Conservation (phyloP, 2,888 invertebrate genomes). For the Drosophila macrospina region DNA sequence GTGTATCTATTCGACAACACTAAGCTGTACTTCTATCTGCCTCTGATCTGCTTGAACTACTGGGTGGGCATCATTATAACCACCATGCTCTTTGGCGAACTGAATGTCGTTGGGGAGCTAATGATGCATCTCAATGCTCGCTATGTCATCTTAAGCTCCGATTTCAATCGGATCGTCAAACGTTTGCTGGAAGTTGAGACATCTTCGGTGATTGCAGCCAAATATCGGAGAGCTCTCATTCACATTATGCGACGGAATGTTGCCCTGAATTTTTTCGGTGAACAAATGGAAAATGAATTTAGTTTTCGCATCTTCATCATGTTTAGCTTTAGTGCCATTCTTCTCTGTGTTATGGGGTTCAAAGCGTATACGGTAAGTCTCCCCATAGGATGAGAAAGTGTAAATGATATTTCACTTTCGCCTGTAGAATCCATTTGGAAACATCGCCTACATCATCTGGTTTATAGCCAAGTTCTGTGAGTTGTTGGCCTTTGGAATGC, state of each 20-base stretch:
- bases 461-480: conserved; percentile 70
- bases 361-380: conserved; percentile 75
- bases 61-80: conserved; percentile 71
- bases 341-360: conserved; percentile 77
- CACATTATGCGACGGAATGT: conserved; percentile 65
- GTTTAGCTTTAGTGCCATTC: conserved; percentile 73
- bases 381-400: no score
- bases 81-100: conserved; percentile 71
- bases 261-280: conserved; percentile 73
- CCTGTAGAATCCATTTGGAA: conserved; percentile 65
- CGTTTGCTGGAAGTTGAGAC: conserved; percentile 16
- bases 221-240: conserved; percentile 60
- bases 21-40: conserved; percentile 52
- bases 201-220: conserved; percentile 36
- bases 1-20: conserved; percentile 72
- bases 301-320: conserved; percentile 79
- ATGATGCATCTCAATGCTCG: conserved; percentile 80
- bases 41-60: conserved; percentile 58
- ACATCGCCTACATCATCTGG: conserved; percentile 70
- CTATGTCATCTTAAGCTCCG: conserved; percentile 66
- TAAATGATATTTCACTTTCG: no score
- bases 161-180: conserved; percentile 45
- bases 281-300: conserved; percentile 67
- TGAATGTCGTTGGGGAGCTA: conserved; percentile 78
- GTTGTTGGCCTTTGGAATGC: conserved; percentile 65